These are phyloP conservation scores for Tachuris rubrigastra DNA, from an alignment of 2,113 vertebrate species.

Conservation along the genomic window DNA sequence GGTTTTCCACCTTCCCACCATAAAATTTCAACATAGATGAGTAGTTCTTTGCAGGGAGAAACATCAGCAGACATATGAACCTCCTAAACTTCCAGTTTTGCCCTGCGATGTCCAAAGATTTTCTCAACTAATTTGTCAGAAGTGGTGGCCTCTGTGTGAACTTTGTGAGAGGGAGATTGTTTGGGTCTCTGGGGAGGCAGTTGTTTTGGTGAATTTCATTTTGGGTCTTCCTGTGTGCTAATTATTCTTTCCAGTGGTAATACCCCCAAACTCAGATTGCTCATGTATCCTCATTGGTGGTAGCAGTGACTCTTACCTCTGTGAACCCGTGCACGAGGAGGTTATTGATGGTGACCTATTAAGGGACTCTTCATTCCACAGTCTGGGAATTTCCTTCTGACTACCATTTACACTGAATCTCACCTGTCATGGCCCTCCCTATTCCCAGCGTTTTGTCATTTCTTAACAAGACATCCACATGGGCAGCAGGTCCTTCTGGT, in stretches of 20 bases:
- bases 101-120: background rate
- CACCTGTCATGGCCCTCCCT: background rate
- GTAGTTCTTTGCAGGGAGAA: background rate
- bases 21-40: background rate
- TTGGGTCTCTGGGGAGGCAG: background rate
- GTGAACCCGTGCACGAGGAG: background rate
- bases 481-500: background rate
- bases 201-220: background rate
- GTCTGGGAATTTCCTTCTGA: background rate
- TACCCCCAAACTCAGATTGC: background rate
- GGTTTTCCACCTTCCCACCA: background rate
- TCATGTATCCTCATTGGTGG: background rate
- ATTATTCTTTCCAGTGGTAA: background rate
- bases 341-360: background rate
- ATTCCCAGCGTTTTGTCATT: background rate
- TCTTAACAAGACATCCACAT: background rate
- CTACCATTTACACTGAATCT: background rate
- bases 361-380: background rate
- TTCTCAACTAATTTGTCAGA: background rate
- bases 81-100: background rate
- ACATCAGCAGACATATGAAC: rapidly evolving
- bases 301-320: background rate
- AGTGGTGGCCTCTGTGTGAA: background rate
- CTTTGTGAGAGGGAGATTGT: background rate
- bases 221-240: background rate